Evolutionary conservation across 2,888 invertebrate genomes (phyloP).

Genomic region (Pharmacophagus antenor): DNA sequence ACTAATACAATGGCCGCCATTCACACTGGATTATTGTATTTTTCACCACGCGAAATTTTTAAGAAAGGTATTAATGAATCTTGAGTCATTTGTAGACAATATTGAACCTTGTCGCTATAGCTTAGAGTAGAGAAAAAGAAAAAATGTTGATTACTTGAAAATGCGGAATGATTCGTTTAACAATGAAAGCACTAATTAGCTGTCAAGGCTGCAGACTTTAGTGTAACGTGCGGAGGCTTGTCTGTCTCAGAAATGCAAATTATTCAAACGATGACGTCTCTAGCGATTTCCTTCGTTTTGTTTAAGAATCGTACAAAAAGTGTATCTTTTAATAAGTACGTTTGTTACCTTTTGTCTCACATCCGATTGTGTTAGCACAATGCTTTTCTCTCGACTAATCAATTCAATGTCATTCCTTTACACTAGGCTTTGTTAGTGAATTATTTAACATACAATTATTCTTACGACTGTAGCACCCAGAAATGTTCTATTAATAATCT

Average conservation of each 20-base stretch:
- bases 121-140: constrained; percentile 43
- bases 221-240: constrained; percentile 52
- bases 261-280: constrained; percentile 77
- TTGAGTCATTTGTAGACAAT: constrained; percentile 42
- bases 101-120: constrained; percentile 45
- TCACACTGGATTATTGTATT: constrained; percentile 78
- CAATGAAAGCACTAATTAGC: constrained; percentile 79
- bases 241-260: constrained; percentile 74
- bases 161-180: constrained; percentile 69
- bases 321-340: constrained; percentile 44
- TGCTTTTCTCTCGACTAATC: constrained; percentile 10
- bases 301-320: constrained; percentile 50
- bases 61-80: constrained; percentile 75
- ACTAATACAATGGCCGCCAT: constrained; percentile 75
- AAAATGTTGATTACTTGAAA: constrained; percentile 38
- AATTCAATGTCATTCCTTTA: too few species aligned
- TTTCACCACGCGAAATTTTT: constrained; percentile 76
- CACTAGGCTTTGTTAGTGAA: too few species aligned
- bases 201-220: constrained; percentile 72
- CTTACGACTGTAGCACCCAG: too few species aligned
- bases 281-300: constrained; percentile 73
- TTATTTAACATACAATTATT: too few species aligned
- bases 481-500: too few species aligned
- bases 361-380: constrained; percentile 21
- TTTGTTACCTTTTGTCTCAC: constrained; percentile 43